Evolutionary conservation across 2,888 invertebrate species (phyloP).

Genomic region (Craniophora ligustri): DNA sequence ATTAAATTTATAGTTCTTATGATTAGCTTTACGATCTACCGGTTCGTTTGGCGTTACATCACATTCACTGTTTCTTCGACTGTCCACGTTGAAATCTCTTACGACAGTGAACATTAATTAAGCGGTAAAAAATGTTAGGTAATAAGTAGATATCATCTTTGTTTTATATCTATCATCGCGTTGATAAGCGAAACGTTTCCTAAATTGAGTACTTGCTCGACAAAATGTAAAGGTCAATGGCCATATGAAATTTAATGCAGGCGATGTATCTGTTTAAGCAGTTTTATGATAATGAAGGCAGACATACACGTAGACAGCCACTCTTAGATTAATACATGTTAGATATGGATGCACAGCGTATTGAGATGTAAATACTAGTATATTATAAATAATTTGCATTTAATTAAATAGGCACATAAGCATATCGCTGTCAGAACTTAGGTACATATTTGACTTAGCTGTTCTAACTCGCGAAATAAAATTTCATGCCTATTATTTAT

Average conservation of each 20-base stretch:
- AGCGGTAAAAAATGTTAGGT: conserved; percentile 68
- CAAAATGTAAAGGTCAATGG: conserved; percentile 30
- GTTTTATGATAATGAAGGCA: conserved; percentile 22
- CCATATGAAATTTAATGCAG: conserved; percentile 44
- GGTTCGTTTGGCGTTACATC: conserved; percentile 65
- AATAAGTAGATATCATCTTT: conserved; percentile 63
- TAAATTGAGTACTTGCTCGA: conserved; percentile 40
- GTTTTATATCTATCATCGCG: conserved; percentile 62
- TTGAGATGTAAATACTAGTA: conserved; percentile 1
- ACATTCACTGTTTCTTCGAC: conserved; percentile 64
- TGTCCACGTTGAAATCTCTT: conserved; percentile 59
- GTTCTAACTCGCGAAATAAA: too few species aligned
- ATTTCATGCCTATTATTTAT: too few species aligned
- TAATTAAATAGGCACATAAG: too few species aligned
- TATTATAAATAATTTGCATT: too few species aligned
- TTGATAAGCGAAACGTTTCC: conserved; percentile 59
- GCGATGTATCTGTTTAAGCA: conserved; percentile 22
- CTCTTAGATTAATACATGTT: conserved; percentile 9
- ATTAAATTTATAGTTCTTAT: conserved; percentile 82
- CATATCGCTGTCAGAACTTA: too few species aligned
- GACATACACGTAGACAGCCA: conserved; percentile 10
- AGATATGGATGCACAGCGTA: conserved; percentile 19
- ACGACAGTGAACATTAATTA: conserved; percentile 70
- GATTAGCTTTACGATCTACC: conserved; percentile 80
- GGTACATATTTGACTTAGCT: too few species aligned